Base-by-base conservation (phyloP, 2,888 invertebrate genomes). In the Heteromurus nitidus region DNA sequence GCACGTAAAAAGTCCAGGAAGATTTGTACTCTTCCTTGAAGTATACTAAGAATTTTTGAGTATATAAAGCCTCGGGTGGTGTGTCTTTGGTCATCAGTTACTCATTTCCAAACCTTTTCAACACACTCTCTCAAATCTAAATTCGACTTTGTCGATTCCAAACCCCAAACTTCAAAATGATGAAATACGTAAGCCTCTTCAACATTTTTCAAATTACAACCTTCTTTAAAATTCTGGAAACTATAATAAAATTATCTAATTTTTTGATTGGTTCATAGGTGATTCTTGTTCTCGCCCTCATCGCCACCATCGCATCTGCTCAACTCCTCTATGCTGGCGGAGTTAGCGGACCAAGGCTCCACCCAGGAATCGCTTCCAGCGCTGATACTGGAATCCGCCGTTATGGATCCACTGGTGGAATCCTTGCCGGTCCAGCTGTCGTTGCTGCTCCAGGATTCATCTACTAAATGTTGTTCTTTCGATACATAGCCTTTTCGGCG, bases 301-400 rank as follows among this genome's bases (percentile, higher is more conserved):
- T 86, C 70, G 82, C 85, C 31, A 82, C 85, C 24, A 68, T 79
- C 30, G 86, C 85, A 60, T 50, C 82, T 47, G 86, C 85, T n/a
- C 86, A 86, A 72, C n/a, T 81, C 70, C 44, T 82, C 36, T 72
- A 69, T 36, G 67, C 73, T 28, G 82, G 81, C 20, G 81, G 80
- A 20, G 18, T 70, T 68, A 84, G 79, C 47, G 83, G 74, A 2
- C 81, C 83, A 22, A 82, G 75, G 36, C 75, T 86, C 72, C 86
- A 86, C 60, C 70, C 70, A 20, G 82, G 81, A 9, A 82, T 86
- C 36, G 83, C 86, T 26, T 36, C 77, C 77, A 79, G 79, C 31
- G 67, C 82, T 30, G 67, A 79, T 44, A 68, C 82, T 62, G 86
- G 85, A 42, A 86, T 86, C 77, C 81, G 84, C 26, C 79, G 86